Base-by-base conservation (phyloP, 2,888 invertebrate genomes). In the Petrophora chlorosata region DNA sequence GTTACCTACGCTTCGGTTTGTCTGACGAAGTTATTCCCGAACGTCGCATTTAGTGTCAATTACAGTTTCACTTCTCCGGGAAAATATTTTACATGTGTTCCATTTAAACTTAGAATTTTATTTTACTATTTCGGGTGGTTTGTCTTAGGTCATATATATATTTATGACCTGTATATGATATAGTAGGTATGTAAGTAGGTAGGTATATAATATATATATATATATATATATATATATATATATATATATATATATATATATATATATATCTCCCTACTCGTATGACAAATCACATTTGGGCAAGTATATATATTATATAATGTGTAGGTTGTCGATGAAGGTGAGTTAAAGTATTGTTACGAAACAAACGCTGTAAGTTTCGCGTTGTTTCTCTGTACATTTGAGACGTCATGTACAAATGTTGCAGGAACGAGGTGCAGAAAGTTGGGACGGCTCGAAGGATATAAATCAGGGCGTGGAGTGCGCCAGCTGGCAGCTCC, bases 371-470 rank as follows among this genome's bases (percentile, higher is more conserved):
- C 32, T 46, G 36, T 42, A 52, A 53, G 73, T 74, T 74, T 68
- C 72, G 53, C 65, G 56, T 63, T 68, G 60, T 67, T 60, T 64
- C 63, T 68, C 74, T 68, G 76, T 83, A 84, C 78, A 85, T 85
- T 82, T 75, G 73, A 78, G 80, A 79, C 71, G 86, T 84, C 88
- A 75, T 73, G 79, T 79, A 81, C 88, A 86, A 82, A 76, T 87
- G 88, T 79, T 79, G 73, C 84, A 76, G 76, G 74, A 80, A 82
- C 83, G 79, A 82, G 86, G 85, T 84, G 85, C 82, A 79, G 84
- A 85, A 87, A 87, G 82, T 87, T 85, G 80, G n/a, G 83, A 80
- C 83, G 79, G 79, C 70, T 64, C 73, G 67, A 72, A 73, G 72
- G 75, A 80, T 75, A 87, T 89, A 88, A 88, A 88, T 89, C 85